Evolutionary conservation across 2,888 invertebrate genomes (phyloP).

Genomic region (Drosophila buzzatii): DNA sequence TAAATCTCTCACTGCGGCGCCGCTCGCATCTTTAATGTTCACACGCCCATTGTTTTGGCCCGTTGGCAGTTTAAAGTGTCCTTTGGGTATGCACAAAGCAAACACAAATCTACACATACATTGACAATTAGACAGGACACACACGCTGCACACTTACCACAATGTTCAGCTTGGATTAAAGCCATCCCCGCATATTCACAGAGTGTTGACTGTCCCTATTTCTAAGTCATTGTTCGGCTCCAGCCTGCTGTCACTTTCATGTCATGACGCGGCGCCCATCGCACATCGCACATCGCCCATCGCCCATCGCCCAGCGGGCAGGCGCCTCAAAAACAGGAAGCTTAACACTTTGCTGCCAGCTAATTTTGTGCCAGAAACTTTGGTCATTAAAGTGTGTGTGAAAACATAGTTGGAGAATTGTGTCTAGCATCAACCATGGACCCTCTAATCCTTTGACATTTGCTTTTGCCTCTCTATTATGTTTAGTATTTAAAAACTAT

Average conservation of each 20-base stretch:
- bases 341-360: constrained; percentile 59
- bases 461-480: constrained; percentile 28
- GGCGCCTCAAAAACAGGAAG: constrained; percentile 55
- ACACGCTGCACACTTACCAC: constrained; percentile 15
- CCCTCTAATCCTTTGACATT: constrained; percentile 52
- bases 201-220: constrained; percentile 32
- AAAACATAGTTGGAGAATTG: background rate
- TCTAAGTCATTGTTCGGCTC: constrained; percentile 58
- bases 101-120: constrained; percentile 43
- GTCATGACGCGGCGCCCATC: constrained; percentile 28
- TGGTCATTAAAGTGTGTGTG: constrained; percentile 30
- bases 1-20: constrained; percentile 58
- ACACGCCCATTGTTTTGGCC: constrained; percentile 39
- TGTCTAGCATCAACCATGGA: background rate
- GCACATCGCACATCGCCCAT: background rate
- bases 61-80: constrained; percentile 74
- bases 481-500: constrained; percentile 36
- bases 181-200: constrained; percentile 23
- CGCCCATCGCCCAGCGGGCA: constrained; percentile 15
- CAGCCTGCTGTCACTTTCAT: constrained; percentile 61
- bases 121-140: constrained; percentile 62
- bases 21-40: constrained; percentile 66
- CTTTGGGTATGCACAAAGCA: constrained; percentile 58
- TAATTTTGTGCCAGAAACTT: constrained; percentile 62
- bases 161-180: constrained; percentile 59